Evolutionary conservation across 2,888 invertebrate genomes (phyloP).

Genomic region (Eupithecia insigniata): DNA sequence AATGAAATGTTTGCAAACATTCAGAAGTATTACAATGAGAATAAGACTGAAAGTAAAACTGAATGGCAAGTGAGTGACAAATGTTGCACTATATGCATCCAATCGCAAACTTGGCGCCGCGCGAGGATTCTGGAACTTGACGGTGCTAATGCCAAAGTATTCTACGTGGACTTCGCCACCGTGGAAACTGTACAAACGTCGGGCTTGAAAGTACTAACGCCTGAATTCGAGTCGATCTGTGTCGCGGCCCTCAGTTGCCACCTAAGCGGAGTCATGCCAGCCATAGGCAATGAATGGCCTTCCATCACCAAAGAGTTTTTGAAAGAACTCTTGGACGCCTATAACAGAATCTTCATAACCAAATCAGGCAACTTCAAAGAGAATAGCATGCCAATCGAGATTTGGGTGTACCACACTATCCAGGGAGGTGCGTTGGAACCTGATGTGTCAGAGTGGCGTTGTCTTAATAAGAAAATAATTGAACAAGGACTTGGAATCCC

Average conservation of each 20-base stretch:
- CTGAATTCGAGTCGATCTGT: conserved; percentile 77
- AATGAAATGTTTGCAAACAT: conserved; percentile 79
- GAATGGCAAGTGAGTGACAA: conserved; percentile 81
- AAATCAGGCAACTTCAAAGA: conserved; percentile 79
- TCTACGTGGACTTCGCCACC: conserved; percentile 87
- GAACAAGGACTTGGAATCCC: conserved; percentile 86
- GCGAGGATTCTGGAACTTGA: conserved; percentile 74
- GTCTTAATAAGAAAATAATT: conserved; percentile 87
- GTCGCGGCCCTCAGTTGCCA: conserved; percentile 87
- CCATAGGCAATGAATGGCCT: conserved; percentile 87
- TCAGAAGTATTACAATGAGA: conserved; percentile 79
- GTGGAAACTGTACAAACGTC: conserved; percentile 74
- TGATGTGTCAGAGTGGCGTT: conserved; percentile 85
- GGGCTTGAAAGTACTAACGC: conserved; percentile 79
- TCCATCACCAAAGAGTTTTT: conserved; percentile 85
- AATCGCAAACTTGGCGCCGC: conserved; percentile 87
- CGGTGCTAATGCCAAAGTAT: conserved; percentile 78
- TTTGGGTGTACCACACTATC: conserved; percentile 86
- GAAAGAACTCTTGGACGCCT: conserved; percentile 78
- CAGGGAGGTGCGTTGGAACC: conserved; percentile 88
- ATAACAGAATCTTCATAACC: conserved; percentile 81
- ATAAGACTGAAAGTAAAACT: conserved; percentile 49
- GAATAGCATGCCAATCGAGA: conserved; percentile 84
- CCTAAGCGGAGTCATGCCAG: conserved; percentile 87
- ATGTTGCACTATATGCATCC: conserved; percentile 73